Base-by-base conservation (phyloP, 2,113 vertebrate species). In the Oophaga pumilio region DNA sequence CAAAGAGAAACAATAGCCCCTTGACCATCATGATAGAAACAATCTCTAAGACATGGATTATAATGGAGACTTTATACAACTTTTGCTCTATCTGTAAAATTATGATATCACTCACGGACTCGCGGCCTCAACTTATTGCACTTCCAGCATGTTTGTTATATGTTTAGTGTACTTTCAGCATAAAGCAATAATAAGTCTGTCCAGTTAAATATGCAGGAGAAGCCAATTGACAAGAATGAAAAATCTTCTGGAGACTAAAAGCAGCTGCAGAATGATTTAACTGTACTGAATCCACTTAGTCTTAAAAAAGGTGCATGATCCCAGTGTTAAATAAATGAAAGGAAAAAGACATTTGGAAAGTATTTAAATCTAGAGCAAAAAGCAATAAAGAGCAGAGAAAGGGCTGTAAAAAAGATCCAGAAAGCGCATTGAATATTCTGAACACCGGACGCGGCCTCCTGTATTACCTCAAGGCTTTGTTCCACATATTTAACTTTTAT, bases 401-500 rank as follows among this genome's bases (percentile, higher is more conserved):
- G 52, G 81, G n/a, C 59, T 83, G 69, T 79, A 76, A 87, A 71
- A 66, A 57, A 87, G 10, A 64, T 82, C 69, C 86, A 83, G 86
- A 84, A 74, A 76, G 52, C 43, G 68, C 26, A 77, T 52, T 77
- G 56, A 68, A 56, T 59, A 33, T 77, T 88, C 56, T 22, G 60
- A 77, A 52, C 15, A 88, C 79, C 15, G 69, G 71, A 50, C 24
- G 14, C 18, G 17, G 86, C 71, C 79, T 82, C 26, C 78, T 83
- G 59, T 82, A 20, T 77, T 88, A 24, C 33, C 89, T 81, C 68
- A 79, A 89, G 85, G 62, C 73, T 84, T 33, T 87, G 89, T 90
- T 93, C 90, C 69, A 89, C 88, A 89, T 87, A 86, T 87, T 90
- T 89, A 90, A 79, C 87, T 92, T 90, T 90, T 79, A 85, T 79